phyloP scores from a whole-genome alignment of 37 sponge, comb jelly and placozoan genomes.

The Haliclona indistincta region DNA sequence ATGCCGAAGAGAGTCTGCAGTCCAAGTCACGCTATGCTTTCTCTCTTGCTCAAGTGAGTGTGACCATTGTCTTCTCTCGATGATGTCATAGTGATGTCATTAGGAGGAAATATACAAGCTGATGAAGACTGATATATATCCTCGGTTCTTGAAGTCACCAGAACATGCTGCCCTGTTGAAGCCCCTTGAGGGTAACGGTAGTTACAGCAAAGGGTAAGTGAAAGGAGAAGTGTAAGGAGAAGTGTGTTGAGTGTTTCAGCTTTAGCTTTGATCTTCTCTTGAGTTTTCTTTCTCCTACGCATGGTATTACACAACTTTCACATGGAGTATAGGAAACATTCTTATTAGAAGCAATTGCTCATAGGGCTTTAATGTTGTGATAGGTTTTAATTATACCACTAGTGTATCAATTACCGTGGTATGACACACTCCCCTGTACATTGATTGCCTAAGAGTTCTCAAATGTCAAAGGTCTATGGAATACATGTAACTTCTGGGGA shows the following conservation, averaged over 20 bases:
- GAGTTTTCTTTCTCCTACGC: too few species aligned
- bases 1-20: constrained; percentile 34
- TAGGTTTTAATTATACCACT: too few species aligned
- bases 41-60: constrained; percentile 52
- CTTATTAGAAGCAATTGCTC: too few species aligned
- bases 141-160: constrained; percentile 76
- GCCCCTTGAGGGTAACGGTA: neutral
- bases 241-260: neutral
- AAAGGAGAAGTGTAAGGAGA: neutral
- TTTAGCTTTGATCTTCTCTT: too few species aligned
- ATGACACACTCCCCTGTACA: too few species aligned
- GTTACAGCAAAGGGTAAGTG: constrained; percentile 33
- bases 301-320: too few species aligned
- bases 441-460: too few species aligned
- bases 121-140: constrained; percentile 92
- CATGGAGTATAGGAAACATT: too few species aligned
- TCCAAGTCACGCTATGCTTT: constrained; percentile 61
- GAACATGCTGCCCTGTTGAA: constrained; percentile 38
- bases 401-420: too few species aligned
- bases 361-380: too few species aligned
- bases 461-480: too few species aligned
- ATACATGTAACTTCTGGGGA: too few species aligned
- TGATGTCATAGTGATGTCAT: neutral
- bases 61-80: neutral
- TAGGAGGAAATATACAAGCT: constrained; percentile 78